phyloP scores from a whole-genome alignment of 2,888 invertebrate species.

The Drosophila buzzatii region DNA sequence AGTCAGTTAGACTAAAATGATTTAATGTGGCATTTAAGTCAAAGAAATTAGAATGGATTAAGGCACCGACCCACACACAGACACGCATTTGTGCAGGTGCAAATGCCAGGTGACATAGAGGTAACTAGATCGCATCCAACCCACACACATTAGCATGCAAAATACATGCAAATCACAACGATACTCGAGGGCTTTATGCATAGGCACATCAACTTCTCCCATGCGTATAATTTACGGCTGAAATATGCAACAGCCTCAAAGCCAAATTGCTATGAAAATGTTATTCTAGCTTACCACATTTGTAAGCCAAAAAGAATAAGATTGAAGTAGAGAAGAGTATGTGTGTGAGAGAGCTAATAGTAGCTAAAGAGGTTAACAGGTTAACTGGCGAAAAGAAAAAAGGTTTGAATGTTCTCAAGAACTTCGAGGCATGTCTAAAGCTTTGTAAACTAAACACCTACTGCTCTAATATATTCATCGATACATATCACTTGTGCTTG shows the following conservation, averaged over 20 bases:
- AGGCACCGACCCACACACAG: neutral
- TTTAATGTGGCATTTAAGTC: slow-evolving; percentile 43
- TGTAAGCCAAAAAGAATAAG: slow-evolving; percentile 6
- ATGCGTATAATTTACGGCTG: slow-evolving; percentile 47
- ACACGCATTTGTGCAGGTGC: slow-evolving; percentile 11
- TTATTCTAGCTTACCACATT: slow-evolving; percentile 42
- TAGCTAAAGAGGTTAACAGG: slow-evolving; percentile 11
- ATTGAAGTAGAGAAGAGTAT: neutral
- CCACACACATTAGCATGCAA: slow-evolving; percentile 46
- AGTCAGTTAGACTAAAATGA: slow-evolving; percentile 35
- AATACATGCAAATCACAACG: slow-evolving; percentile 57
- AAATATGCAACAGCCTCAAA: slow-evolving; percentile 64
- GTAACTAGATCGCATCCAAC: neutral
- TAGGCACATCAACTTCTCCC: slow-evolving; percentile 41
- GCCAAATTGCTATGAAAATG: slow-evolving; percentile 45
- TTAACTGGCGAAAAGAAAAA: slow-evolving; percentile 7
- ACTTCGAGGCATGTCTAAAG: neutral
- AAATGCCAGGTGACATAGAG: neutral
- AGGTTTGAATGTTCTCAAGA: slow-evolving; percentile 9
- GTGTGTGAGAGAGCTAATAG: neutral
- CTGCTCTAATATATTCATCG: slow-evolving; percentile 2
- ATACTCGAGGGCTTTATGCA: slow-evolving; percentile 27
- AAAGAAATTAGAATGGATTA: slow-evolving; percentile 48
- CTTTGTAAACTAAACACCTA: neutral
- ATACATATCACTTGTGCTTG: slow-evolving; percentile 3